A percentile compares a stretch with the other conserved stretches of the same genome.
These are phyloP conservation scores for Sorex araneus DNA, from an alignment of 2,113 vertebrate species.

Conservation along the genomic window DNA sequence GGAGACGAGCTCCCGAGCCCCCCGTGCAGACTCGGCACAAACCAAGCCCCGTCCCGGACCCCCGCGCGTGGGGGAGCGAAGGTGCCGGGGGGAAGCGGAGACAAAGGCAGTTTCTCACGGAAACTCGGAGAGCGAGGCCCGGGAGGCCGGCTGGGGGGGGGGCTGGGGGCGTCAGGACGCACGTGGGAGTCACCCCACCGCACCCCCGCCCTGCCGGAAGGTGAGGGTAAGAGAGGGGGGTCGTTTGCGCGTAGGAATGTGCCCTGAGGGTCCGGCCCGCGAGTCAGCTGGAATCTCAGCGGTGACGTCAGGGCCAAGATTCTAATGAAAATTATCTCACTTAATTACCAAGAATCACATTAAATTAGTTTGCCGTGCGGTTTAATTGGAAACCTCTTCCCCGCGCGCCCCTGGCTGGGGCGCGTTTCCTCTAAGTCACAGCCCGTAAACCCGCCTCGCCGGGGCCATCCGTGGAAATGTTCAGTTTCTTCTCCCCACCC, in stretches of 20 bases:
- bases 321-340: constrained; percentile 46
- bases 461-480: background rate
- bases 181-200: rapidly evolving
- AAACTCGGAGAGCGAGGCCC: background rate
- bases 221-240: too few relatives aligned
- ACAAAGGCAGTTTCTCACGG: background rate
- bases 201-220: too few relatives aligned
- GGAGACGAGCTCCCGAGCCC: too few relatives aligned
- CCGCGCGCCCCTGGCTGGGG: background rate
- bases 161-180: background rate
- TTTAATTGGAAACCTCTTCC: background rate
- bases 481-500: background rate
- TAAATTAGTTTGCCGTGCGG: background rate
- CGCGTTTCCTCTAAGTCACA: background rate
- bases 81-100: background rate
- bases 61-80: background rate
- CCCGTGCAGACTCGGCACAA: too few relatives aligned
- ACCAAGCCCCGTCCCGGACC: too few relatives aligned
- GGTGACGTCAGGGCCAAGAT: background rate
- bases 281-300: background rate
- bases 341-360: background rate
- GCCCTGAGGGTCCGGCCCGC: background rate
- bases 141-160: background rate
- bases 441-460: too few relatives aligned
- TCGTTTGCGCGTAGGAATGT: background rate